Percentiles rank a stretch among this genome's conserved stretches.
These are phyloP conservation scores for Gambusia affinis DNA, from an alignment of 2,113 vertebrate genomes.

Conservation along the genomic window DNA sequence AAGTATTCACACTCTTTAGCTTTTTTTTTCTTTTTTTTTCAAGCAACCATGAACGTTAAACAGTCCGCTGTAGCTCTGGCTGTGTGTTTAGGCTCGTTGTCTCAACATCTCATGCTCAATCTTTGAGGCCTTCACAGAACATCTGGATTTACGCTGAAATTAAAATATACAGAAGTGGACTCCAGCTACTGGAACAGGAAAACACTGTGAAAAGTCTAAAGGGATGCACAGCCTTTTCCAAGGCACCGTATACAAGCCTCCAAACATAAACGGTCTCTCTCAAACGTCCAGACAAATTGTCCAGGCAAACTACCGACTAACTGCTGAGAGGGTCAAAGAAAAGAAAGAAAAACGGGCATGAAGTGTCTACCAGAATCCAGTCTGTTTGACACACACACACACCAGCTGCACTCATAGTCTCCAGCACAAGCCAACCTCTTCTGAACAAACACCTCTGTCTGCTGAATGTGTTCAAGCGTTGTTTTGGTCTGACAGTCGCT, in stretches of 20 bases:
- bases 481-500: not conserved
- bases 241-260: not conserved
- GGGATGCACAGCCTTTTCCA: not conserved
- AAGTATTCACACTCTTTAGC: not conserved
- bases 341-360: not conserved
- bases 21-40: not conserved
- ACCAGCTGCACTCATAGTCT: slow-evolving; percentile 16
- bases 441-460: not conserved
- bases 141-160: no score
- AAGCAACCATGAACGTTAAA: no score
- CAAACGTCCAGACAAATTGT: slow-evolving; percentile 22
- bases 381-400: not conserved
- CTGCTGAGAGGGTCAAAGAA: not conserved
- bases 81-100: no score
- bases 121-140: no score
- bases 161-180: no score
- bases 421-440: not conserved
- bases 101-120: no score
- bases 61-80: no score
- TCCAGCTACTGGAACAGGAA: no score
- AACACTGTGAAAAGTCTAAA: not conserved
- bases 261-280: not conserved
- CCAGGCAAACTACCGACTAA: slow-evolving; percentile 6
- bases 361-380: slow-evolving; percentile 24
- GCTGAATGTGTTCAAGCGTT: slow-evolving; percentile 1